Percentiles rank a stretch among this genome's conserved stretches.
phyloP scores from a whole-genome alignment of 2,113 vertebrate genomes.

The Alethe castanea region DNA sequence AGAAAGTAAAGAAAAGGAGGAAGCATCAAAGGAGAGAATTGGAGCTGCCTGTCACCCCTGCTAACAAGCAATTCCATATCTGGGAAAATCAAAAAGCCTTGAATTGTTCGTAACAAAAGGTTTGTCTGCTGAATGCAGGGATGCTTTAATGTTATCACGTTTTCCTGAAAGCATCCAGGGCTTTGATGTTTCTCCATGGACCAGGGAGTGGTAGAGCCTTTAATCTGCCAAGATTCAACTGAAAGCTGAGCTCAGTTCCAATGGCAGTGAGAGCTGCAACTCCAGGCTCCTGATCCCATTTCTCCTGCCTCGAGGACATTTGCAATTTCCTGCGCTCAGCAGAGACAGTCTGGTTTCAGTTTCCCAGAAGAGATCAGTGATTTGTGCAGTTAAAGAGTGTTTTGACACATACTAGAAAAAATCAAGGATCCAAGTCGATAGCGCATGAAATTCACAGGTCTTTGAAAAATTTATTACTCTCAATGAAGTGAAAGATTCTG shows the following conservation, averaged over 20 bases:
- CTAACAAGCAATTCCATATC: not conserved
- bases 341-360: not conserved
- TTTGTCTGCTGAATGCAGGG: not conserved
- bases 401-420: not conserved
- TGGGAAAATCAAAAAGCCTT: not conserved
- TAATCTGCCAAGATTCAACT: not conserved
- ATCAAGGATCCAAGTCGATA: not conserved
- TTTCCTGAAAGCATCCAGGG: not conserved
- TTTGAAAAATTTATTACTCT: not conserved
- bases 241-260: not conserved
- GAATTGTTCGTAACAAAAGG: not conserved
- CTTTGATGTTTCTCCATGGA: not conserved
- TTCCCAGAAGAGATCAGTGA: not conserved
- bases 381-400: not conserved
- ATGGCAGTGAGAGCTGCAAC: not conserved
- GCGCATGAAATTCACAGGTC: not conserved
- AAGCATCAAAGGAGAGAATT: not conserved
- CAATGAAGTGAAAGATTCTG: not conserved
- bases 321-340: not conserved
- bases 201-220: not conserved
- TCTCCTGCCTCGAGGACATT: slow-evolving; percentile 1
- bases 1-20: not conserved
- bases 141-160: not conserved
- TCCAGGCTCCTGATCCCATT: not conserved
- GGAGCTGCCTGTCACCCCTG: not conserved